Percentiles rank a stretch among this genome's conserved stretches.
These are phyloP conservation scores for Aleadryas rufinucha DNA, from an alignment of 2,113 vertebrate genomes.

Conservation along the genomic window DNA sequence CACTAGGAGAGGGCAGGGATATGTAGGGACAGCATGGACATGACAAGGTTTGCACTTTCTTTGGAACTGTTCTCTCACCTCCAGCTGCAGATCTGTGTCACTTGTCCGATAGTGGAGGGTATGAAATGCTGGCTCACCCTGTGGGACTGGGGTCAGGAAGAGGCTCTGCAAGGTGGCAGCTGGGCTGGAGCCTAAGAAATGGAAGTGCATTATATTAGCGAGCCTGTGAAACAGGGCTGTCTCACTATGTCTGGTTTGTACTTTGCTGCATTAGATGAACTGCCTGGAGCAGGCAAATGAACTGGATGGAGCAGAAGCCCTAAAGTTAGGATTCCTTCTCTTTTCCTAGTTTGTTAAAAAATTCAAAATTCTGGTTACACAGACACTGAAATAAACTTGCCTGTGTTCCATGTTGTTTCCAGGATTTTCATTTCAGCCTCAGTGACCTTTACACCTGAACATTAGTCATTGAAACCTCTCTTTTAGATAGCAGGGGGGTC, in stretches of 20 bases:
- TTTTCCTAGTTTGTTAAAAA: background rate
- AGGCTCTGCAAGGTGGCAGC: background rate
- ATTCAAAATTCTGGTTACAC: background rate
- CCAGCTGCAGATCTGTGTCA: background rate
- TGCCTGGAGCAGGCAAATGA: background rate
- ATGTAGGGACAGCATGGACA: rapidly evolving
- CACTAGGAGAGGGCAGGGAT: background rate
- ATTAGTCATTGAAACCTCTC: background rate
- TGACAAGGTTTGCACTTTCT: background rate
- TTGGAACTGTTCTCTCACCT: background rate
- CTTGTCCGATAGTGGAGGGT: background rate
- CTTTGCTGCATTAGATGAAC: background rate
- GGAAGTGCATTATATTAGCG: background rate
- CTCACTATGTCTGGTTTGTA: background rate
- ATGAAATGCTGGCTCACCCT: background rate
- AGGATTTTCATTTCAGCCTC: background rate
- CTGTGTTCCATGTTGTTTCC: background rate
- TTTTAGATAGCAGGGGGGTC: background rate
- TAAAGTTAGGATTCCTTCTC: background rate
- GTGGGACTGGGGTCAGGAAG: background rate
- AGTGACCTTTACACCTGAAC: background rate
- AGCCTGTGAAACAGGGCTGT: background rate
- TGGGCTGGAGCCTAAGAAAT: background rate
- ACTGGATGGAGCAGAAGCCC: background rate
- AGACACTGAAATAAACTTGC: background rate